Evolutionary conservation across 2,113 vertebrate species (phyloP), one percentile per base, ranked within the genome.

Genomic region (Sterna hirundo): DNA sequence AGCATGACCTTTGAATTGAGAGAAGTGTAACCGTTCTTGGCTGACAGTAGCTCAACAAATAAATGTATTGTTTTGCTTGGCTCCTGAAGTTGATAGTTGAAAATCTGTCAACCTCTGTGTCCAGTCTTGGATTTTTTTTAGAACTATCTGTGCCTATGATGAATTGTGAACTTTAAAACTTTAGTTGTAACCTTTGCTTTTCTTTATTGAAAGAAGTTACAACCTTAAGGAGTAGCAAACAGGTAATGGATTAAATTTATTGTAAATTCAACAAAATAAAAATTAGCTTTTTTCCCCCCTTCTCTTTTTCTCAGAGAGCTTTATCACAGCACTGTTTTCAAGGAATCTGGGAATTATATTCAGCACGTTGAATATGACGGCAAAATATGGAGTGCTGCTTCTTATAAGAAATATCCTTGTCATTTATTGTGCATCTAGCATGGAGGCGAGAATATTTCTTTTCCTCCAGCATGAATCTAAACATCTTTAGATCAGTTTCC

Each of bases 1-100:
- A 86, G 92, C 86, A 58, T 93, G 94, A 97, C 97, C 90, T 95
- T 97, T 97, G 83, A 88, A 90, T 96, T 94, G 86, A 95, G 91
- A 96, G 92, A 97, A 97, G 86, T 96, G 86, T 86, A 97, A 90
- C 91, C 60, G 36, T 96, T 97, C 86, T 92, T 94, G 88, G 95
- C 94, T 96, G 93, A 91, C 76, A 83, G 87, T 86, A 93, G 65
- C 93, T 97, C 69, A 81, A 93, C 88, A 97, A 96, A 93, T 79
- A 90, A 86, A 95, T 84, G 54, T 83, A 91, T 95, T 94, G 83
- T 92, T 95, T 97, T 90, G 65, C 57, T 83, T 86, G 61, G 92
- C 82, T 97, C 38, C 84, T 72, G 76, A 83, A 96, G 90, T 32
- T 97, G 93, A 87, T 83, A 86, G 64, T 71, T 92, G 90, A 97